Conservation (phyloP, 2,888 invertebrate genomes). For the Melolontha melolontha region DNA sequence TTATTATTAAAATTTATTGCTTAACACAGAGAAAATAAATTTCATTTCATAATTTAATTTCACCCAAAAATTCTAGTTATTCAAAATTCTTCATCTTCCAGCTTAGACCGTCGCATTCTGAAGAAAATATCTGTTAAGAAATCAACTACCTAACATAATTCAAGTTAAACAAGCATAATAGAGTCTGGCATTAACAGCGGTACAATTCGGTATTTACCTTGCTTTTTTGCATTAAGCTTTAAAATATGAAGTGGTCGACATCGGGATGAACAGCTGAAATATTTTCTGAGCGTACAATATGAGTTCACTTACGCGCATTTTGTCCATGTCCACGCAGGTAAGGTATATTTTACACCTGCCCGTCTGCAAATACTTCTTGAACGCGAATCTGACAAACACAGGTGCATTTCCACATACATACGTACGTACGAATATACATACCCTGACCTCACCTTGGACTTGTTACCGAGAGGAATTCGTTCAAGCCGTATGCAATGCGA, state of each 20-base stretch:
- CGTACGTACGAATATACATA: too few relatives aligned
- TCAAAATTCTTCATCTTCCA: too few relatives aligned
- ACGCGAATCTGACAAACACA: conserved; percentile 22
- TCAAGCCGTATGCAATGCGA: too few relatives aligned
- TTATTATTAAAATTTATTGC: too few relatives aligned
- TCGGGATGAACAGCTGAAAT: conserved; percentile 13
- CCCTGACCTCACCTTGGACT: too few relatives aligned
- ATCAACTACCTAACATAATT: conserved; percentile 9
- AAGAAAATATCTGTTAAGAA: conserved; percentile 1
- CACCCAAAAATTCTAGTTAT: too few relatives aligned
- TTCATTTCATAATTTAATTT: too few relatives aligned
- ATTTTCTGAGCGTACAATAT: conserved; percentile 3
- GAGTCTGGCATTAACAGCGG: conserved; percentile 5
- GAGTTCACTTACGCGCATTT: conserved; percentile 19
- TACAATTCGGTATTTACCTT: not conserved
- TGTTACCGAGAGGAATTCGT: too few relatives aligned
- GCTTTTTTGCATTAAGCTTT: not conserved
- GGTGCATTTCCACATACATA: conserved; percentile 8
- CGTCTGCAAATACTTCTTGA: conserved; percentile 19
- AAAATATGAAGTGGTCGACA: not conserved
- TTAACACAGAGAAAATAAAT: too few relatives aligned
- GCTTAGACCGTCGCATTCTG: not conserved
- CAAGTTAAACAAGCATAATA: conserved; percentile 23
- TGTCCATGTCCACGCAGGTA: not conserved
- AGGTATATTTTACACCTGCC: conserved; percentile 7